Evolutionary conservation across 2,113 vertebrate genomes (phyloP).

Genomic region (Bos indicus): DNA sequence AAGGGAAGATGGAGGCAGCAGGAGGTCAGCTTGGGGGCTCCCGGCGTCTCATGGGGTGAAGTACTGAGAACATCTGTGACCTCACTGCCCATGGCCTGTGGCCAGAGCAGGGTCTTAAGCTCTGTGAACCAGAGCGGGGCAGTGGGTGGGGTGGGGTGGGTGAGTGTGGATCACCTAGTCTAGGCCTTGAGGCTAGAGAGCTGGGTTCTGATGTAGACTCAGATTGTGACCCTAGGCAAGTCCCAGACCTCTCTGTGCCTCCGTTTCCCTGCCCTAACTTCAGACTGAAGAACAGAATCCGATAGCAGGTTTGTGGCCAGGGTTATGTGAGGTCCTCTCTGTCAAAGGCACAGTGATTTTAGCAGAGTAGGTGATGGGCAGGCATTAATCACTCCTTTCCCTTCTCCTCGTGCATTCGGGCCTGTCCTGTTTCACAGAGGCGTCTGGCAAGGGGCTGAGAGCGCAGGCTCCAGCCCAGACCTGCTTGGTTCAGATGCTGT

Average conservation of each 20-base stretch:
- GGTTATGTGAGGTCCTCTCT: accelerated
- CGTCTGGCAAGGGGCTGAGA: neutral
- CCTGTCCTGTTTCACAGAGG: neutral
- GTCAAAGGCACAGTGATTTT: accelerated
- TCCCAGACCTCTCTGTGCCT: neutral
- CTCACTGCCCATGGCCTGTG: neutral
- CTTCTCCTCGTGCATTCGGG: no score
- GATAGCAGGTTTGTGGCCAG: accelerated
- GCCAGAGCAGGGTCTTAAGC: neutral
- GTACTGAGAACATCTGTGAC: no score
- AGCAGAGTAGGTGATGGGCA: accelerated
- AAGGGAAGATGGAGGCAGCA: neutral
- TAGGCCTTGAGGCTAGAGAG: neutral
- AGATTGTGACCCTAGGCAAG: neutral
- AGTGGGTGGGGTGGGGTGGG: neutral
- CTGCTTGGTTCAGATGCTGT: neutral
- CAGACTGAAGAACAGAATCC: neutral
- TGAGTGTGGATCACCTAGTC: neutral
- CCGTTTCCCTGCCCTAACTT: neutral
- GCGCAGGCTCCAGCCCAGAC: neutral
- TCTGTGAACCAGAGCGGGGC: neutral
- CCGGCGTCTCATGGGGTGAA: accelerated
- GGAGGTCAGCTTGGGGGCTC: neutral
- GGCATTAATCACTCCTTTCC: accelerated
- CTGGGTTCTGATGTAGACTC: neutral